Evolutionary conservation across 2,113 vertebrate species (phyloP).

Genomic region (Vidua chalybeata): DNA sequence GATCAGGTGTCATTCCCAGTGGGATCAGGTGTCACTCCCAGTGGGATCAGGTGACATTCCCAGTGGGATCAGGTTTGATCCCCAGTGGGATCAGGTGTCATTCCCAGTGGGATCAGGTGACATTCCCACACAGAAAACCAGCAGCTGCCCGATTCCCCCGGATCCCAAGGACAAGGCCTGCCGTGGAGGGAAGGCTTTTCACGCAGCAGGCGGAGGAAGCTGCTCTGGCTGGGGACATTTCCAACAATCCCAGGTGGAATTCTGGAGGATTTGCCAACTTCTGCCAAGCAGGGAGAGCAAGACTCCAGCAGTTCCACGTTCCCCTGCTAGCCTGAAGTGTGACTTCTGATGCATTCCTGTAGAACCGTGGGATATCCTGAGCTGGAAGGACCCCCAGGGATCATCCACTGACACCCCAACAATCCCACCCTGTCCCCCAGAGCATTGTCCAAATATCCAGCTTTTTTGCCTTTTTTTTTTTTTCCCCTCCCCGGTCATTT

Average conservation of each 20-base stretch:
- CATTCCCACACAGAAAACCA: neutral
- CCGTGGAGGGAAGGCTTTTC: neutral
- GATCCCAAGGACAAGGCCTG: neutral
- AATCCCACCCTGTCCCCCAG: neutral
- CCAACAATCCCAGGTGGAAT: neutral
- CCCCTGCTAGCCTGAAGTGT: neutral
- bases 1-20: neutral
- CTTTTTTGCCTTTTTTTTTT: neutral
- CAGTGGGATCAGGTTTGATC: neutral
- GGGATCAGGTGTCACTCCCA: neutral
- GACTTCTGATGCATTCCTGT: neutral
- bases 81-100: neutral
- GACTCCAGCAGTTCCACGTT: neutral
- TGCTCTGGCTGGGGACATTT: neutral
- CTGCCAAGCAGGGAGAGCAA: neutral
- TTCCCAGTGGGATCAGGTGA: neutral
- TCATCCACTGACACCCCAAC: neutral
- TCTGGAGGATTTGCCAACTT: neutral
- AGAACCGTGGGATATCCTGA: neutral
- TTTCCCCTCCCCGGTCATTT: accelerated
- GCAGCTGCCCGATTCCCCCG: neutral
- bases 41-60: neutral
- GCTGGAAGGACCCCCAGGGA: neutral
- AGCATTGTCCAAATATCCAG: neutral
- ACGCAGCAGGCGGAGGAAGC: neutral